A percentile compares a stretch with the other conserved stretches of the same genome.
These are phyloP conservation scores for Rynchops niger DNA, from an alignment of 2,113 vertebrate genomes.

Conservation along the genomic window DNA sequence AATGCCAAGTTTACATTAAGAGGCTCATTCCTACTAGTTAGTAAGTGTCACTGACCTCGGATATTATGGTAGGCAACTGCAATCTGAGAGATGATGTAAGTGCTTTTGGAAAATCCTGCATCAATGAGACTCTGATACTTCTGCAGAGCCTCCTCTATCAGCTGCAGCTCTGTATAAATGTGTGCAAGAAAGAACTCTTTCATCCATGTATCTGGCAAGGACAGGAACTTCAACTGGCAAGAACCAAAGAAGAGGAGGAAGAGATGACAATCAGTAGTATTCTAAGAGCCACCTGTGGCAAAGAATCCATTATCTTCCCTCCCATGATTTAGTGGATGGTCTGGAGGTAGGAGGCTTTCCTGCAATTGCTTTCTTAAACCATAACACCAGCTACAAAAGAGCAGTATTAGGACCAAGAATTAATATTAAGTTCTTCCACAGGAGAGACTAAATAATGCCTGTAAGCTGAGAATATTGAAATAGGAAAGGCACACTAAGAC, in stretches of 20 bases:
- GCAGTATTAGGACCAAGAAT: not conserved
- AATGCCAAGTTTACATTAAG: not conserved
- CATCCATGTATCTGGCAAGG: constrained; percentile 96
- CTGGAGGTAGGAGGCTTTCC: not conserved
- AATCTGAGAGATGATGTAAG: constrained; percentile 98
- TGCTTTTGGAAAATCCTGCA: constrained; percentile 96
- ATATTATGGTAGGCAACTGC: constrained; percentile 99
- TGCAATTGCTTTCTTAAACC: not conserved
- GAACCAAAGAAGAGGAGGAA: constrained; percentile 58
- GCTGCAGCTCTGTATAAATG: constrained; percentile 97
- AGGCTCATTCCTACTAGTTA: not conserved
- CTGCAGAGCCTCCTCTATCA: constrained; percentile 96
- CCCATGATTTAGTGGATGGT: not conserved
- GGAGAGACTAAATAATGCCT: not conserved
- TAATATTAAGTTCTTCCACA: not conserved
- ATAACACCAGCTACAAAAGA: not conserved
- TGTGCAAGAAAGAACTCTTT: constrained; percentile 99
- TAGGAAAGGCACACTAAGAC: not conserved
- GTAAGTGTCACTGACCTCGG: constrained; percentile 79
- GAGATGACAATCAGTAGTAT: constrained; percentile 47
- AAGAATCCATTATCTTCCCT: constrained; percentile 8
- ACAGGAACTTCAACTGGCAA: constrained; percentile 92
- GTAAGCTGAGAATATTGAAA: not conserved
- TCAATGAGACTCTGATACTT: constrained; percentile 98
- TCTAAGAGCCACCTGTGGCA: not conserved